Evolutionary conservation across 2,797 vertebrate genomes (phyloP), one percentile per base, ranked within the genome.

Genomic region (Oophaga sylvatica): DNA sequence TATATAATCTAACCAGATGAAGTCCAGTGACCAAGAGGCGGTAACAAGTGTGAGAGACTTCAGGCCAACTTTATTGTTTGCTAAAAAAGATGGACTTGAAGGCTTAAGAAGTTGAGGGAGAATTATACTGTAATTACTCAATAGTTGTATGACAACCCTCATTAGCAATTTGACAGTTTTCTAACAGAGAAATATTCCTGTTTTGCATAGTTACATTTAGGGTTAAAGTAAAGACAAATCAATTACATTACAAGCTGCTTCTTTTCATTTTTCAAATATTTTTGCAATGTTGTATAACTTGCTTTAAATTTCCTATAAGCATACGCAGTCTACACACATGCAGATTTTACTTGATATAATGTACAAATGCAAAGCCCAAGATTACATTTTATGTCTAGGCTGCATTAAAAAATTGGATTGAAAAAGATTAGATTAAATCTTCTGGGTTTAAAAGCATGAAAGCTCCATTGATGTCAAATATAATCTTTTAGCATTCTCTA

Each of bases 371-470:
- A 94, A 95, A 96, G 94, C 94, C 94, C 95, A 95, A 93, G 92
- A 95, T 96, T 96, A 97, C 97, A 98, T 97, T 96, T 97, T 93
- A 94, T 96, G 96, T 97, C 96, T 96, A 96, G 96, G 96, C 96
- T 96, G 97, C 97, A 98, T 98, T 97, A 93, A 96, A 97, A 95
- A 98, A 99, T 98, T 98, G 98, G 97, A 99, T 99, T 97, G 97
- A 95, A 97, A 94, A 94, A 93, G 96, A 98, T 98, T 97, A 97
- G 97, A 97, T 98, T 98, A 98, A 96, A 94, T 94, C 95, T 95
- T 95, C 94, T 94, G 96, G 97, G 96, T 98, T 97, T 97, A 95
- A 95, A 96, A 97, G 97, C 95, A 95, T 96, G 96, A 98, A 99
- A 97, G 94, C 96, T 95, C 96, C 95, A 95, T 97, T 97, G 97